A percentile compares a stretch with the other conserved stretches of the same genome.
phyloP scores from a whole-genome alignment of 2,797 vertebrate species.

The Sebastes kiyomatsui region DNA sequence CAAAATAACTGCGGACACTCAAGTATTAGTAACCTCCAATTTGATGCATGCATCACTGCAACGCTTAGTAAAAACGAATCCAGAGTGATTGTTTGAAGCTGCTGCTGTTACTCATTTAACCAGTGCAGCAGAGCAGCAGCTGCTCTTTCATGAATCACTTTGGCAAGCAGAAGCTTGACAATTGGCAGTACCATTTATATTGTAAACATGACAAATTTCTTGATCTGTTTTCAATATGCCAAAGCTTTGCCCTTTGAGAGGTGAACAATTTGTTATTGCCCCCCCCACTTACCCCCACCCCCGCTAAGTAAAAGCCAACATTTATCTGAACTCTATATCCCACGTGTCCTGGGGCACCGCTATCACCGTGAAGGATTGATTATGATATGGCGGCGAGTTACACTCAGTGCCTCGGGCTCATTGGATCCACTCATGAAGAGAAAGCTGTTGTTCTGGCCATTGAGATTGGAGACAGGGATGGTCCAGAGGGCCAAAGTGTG shows the following conservation, averaged over 20 bases:
- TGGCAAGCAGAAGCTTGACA: conserved; percentile 36
- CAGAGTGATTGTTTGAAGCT: background rate
- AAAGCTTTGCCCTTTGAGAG: conserved; percentile 52
- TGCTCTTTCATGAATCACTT: conserved; percentile 54
- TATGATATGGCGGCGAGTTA: conserved; percentile 37
- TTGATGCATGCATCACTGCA: background rate
- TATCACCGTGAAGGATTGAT: conserved; percentile 63
- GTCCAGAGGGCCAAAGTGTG: conserved; percentile 38
- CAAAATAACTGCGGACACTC: background rate
- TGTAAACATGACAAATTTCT: conserved; percentile 57
- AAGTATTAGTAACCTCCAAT: background rate
- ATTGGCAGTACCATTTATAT: conserved; percentile 63
- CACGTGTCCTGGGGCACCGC: conserved; percentile 35
- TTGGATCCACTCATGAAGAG: conserved; percentile 46
- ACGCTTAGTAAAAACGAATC: background rate
- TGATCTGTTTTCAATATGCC: conserved; percentile 67
- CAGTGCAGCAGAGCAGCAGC: conserved; percentile 17
- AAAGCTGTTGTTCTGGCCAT: conserved; percentile 47
- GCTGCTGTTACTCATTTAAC: conserved; percentile 40
- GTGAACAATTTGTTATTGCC: conserved; percentile 36
- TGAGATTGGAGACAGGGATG: conserved; percentile 30
- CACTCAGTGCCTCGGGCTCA: conserved; percentile 48
- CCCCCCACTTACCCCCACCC: background rate
- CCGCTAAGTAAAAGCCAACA: conserved; percentile 40
- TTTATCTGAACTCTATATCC: conserved; percentile 59